Evolutionary conservation across 2,888 invertebrate species (phyloP).

Genomic region (Spilarctia lutea): DNA sequence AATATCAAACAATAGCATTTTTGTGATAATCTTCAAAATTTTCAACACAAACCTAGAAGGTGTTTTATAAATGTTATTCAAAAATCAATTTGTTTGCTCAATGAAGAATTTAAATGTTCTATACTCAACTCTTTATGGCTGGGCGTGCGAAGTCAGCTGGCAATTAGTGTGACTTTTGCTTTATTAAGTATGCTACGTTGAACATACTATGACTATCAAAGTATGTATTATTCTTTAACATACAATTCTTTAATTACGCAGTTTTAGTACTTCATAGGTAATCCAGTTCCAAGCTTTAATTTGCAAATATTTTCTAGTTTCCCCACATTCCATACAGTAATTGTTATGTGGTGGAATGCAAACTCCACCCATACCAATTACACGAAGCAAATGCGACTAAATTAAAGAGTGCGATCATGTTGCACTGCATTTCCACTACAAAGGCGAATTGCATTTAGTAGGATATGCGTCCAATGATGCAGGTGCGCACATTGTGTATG

Average conservation of each 20-base stretch:
- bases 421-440: constrained; percentile 19
- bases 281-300: constrained; percentile 67
- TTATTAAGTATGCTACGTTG: neutral
- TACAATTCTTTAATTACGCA: constrained; percentile 43
- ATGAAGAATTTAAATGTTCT: neutral
- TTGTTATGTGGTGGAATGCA: constrained; percentile 73
- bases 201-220: neutral
- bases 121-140: neutral
- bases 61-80: neutral
- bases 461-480: constrained; percentile 44
- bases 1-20: no score
- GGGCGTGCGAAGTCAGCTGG: constrained; percentile 4
- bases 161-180: neutral
- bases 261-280: constrained; percentile 41
- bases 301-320: constrained; percentile 77
- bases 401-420: constrained; percentile 43
- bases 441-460: constrained; percentile 34
- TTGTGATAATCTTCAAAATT: neutral
- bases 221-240: no score
- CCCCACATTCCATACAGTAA: constrained; percentile 74
- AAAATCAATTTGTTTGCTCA: neutral
- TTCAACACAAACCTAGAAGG: neutral
- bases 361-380: constrained; percentile 69
- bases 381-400: constrained; percentile 57
- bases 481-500: constrained; percentile 59